Evolutionary conservation across 1,140 invertebrate genomes (phyloP).

Genomic region (Panagrolaimus sp.): DNA sequence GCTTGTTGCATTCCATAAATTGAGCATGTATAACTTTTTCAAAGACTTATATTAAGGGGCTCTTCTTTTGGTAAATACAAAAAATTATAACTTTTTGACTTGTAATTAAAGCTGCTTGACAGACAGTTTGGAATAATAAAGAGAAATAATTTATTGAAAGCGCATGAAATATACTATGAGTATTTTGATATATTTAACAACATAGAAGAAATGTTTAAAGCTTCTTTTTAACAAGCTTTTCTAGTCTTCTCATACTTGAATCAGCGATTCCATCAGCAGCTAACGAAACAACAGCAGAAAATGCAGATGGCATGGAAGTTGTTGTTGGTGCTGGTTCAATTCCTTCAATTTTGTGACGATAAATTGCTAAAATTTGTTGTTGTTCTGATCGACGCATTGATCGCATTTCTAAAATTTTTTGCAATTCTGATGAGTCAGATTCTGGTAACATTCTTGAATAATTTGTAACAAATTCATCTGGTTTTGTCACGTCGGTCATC

Average conservation of each 20-base stretch:
- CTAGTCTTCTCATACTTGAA: constrained; percentile 48
- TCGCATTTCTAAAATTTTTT: constrained; percentile 95
- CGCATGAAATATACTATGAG: too few species aligned
- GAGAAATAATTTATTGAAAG: too few species aligned
- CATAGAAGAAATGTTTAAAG: constrained; percentile 11
- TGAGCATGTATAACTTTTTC: too few species aligned
- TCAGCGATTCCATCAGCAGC: constrained; percentile 53
- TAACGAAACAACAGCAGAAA: constrained; percentile 42
- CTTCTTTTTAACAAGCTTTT: constrained; percentile 54
- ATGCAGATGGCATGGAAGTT: constrained; percentile 51
- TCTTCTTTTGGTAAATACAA: too few species aligned
- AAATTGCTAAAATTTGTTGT: constrained; percentile 39
- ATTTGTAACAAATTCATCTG: constrained; percentile 75
- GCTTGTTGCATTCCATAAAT: too few species aligned
- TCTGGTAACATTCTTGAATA: constrained; percentile 83
- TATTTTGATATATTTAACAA: too few species aligned
- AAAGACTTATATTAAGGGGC: too few species aligned
- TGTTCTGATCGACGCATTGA: constrained; percentile 59
- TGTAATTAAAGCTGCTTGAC: too few species aligned
- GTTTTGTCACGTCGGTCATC: constrained; percentile 80
- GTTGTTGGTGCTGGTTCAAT: constrained; percentile 22
- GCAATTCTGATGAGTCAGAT: constrained; percentile 79
- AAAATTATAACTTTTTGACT: too few species aligned
- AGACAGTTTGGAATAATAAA: too few species aligned
- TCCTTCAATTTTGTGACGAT: constrained; percentile 34